A percentile compares a stretch with the other conserved stretches of the same genome.
These are phyloP conservation scores for Empidonax alnorum DNA, from an alignment of 2,113 vertebrate species.

Conservation along the genomic window DNA sequence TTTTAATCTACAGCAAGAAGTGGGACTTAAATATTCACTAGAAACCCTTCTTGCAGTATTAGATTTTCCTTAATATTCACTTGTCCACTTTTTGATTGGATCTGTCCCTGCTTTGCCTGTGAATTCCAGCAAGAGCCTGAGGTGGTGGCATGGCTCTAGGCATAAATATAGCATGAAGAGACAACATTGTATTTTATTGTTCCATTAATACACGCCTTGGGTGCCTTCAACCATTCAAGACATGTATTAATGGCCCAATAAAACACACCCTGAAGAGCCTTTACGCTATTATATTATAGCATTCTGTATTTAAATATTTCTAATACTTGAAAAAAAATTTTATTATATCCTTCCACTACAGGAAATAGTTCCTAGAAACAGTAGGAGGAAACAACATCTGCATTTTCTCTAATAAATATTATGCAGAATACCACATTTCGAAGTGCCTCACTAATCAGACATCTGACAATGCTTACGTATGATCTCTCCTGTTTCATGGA, in stretches of 20 bases:
- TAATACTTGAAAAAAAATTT: slow-evolving; percentile 39
- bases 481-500: neutral
- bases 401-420: slow-evolving; percentile 1
- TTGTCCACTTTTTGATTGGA: slow-evolving; percentile 42
- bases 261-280: slow-evolving; percentile 69
- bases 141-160: slow-evolving; percentile 56
- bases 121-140: slow-evolving; percentile 53
- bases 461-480: neutral
- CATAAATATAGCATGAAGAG: slow-evolving; percentile 72
- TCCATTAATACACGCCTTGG: slow-evolving; percentile 71
- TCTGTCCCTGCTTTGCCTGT: slow-evolving; percentile 49
- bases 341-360: slow-evolving; percentile 62
- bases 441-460: neutral
- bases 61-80: slow-evolving; percentile 31
- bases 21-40: neutral
- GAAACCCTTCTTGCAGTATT: neutral
- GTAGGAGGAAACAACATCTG: neutral
- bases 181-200: slow-evolving; percentile 75
- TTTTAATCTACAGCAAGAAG: neutral
- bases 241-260: slow-evolving; percentile 72
- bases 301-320: slow-evolving; percentile 71
- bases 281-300: slow-evolving; percentile 61
- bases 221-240: slow-evolving; percentile 71
- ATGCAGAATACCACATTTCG: neutral
- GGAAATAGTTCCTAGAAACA: slow-evolving; percentile 56